Evolutionary conservation across 2,888 invertebrate genomes (phyloP), one percentile per base, ranked within the genome.

Genomic region (Troides aeacus): DNA sequence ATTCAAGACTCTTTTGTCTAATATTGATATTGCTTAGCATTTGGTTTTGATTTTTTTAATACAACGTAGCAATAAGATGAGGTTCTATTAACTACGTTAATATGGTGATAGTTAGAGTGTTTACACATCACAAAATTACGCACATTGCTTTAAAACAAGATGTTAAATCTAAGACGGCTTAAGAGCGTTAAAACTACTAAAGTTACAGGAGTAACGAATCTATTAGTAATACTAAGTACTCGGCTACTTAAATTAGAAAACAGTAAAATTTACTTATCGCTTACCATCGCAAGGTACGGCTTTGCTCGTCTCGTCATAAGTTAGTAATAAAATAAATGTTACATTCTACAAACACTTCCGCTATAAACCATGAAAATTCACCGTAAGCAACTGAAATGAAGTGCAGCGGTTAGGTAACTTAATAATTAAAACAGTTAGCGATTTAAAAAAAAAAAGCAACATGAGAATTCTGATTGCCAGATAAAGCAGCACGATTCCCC

Each of bases 391-490:
- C 53, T n/a, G 8, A 53, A 18, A 53, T 84, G 87, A 88, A 87
- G 80, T 81, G 78, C 78, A 75, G 75, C 76, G 79, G 86, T 90
- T 90, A 89, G 84, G 87, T 90, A 90, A 91, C 88, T 81, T 82
- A 78, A 79, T 87, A 90, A 92, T 91, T 92, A 91, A 84, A 89
- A 86, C 81, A 83, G 85, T 85, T 84, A 79, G 82, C 85, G 87
- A 86, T 86, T 85, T 82, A 75, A 88, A 90, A 90, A 89, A 91
- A 90, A 81, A 21, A 21, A 21, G 21, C 1, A 87, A 87, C 85
- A 88, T 89, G 92, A 89, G 92, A 92, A 92, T 90, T 85, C 86
- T 79, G 92, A 92, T 92, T 86, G 84, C 75, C 82, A 85, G 91
- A 92, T 90, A 91, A 87, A 83, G 75, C 78, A 73, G 82, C 85